Evolutionary conservation across 1,140 invertebrate genomes (phyloP), one percentile per base, ranked within the genome.

Genomic region (Solen grandis): DNA sequence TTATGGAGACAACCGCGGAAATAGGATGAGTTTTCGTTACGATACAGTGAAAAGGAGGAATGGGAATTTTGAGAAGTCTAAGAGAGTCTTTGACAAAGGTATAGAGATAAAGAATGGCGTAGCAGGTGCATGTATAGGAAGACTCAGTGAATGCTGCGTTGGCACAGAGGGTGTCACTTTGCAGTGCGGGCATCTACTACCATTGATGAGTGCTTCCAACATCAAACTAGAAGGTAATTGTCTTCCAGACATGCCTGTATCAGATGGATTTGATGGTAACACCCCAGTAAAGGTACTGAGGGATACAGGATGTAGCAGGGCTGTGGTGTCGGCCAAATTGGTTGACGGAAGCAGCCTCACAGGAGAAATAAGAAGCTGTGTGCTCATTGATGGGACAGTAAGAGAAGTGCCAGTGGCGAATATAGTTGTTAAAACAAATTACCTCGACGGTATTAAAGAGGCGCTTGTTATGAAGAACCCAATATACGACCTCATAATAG

Each of bases 271-370:
- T 65, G 73, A 82, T 25, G 73, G 68, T 5, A 33, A 22, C 8
- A 62, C 74, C 8, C 13, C 22, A 2, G 73, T 74, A 4, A 33
- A 16, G 1, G 78, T 81, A 29, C 27, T 84, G 25, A 72, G 73
- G 52, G 82, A 84, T 41, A 74, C 74, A 57, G 84, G 84, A 2
- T 85, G 82, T 81, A 78, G 54, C 35, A 27, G 82, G 27, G 69
- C 70, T 14, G 60, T 82, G 0, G 79, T 82, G 14, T 38, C 33
- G 29, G 10, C 13, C 14, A 36, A 27, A 16, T 68, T 83, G 16
- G 81, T 80, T 0, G 1, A 31, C n/a, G 19, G 22, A 19, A 35
- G 62, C 22, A 27, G 62, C 36, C 46, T 69, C 19, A 69, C 66
- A 25, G 60, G 31, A 2, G 33, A 76, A 72, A 55, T 16, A 1